phyloP scores from a whole-genome alignment of 2,113 vertebrate genomes.

The Hydrolagus affinis region DNA sequence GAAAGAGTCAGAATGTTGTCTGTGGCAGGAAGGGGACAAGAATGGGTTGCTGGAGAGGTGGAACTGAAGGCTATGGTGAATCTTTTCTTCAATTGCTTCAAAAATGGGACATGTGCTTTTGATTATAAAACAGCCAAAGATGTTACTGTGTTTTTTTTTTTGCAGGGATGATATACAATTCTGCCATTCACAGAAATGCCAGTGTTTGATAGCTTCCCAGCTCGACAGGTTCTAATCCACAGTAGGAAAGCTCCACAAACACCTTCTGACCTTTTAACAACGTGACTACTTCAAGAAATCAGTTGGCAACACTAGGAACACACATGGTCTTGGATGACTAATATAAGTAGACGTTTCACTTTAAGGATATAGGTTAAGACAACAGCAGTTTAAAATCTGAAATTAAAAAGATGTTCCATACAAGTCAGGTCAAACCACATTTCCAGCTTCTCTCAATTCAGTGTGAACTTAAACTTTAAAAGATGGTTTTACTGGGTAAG shows the following conservation, averaged over 20 bases:
- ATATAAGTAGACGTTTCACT: neutral
- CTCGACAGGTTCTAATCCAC: neutral
- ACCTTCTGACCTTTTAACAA: neutral
- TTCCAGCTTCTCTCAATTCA: neutral
- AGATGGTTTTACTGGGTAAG: no score
- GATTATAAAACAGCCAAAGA: neutral
- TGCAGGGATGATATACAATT: neutral
- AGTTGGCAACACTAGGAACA: no score
- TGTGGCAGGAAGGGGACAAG: no score
- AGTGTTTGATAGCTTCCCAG: neutral
- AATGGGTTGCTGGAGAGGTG: no score
- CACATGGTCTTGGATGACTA: neutral
- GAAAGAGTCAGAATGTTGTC: no score
- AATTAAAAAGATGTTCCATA: neutral
- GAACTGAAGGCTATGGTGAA: neutral
- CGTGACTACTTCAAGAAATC: neutral
- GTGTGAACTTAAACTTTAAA: no score
- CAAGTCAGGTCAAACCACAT: neutral
- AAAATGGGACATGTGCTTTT: neutral
- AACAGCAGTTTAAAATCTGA: neutral
- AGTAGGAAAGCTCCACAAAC: neutral
- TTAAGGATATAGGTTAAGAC: neutral
- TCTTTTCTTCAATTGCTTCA: neutral
- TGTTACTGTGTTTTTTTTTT: neutral
- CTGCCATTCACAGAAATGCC: neutral